Percentiles rank a stretch among this genome's conserved stretches.
Evolutionary conservation across 1,140 invertebrate species (phyloP).

Genomic region (Bombus sylvicola): DNA sequence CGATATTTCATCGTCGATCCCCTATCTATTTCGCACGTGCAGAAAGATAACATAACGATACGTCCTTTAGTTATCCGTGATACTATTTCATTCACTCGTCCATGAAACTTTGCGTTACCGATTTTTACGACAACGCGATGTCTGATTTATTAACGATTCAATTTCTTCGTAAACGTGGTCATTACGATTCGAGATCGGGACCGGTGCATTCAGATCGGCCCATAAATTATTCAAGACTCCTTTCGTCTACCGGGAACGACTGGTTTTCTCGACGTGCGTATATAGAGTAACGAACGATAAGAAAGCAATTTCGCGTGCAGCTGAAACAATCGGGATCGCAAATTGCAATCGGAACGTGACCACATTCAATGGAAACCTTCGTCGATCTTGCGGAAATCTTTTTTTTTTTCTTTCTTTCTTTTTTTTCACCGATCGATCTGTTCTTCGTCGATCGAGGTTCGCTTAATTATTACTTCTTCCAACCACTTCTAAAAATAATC

Average conservation of each 20-base stretch:
- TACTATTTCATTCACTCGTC: background rate
- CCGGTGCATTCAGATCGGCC: background rate
- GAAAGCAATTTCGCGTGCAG: slow-evolving; percentile 23
- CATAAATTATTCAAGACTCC: slow-evolving; percentile 17
- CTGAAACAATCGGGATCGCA: slow-evolving; percentile 25
- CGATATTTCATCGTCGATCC: background rate
- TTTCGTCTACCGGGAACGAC: background rate
- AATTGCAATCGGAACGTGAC: slow-evolving; percentile 26
- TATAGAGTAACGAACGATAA: slow-evolving; percentile 8
- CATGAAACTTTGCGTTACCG: background rate
- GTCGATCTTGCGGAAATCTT: background rate
- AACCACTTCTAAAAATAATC: slow-evolving; percentile 62
- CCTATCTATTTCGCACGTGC: background rate
- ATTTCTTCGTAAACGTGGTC: slow-evolving; percentile 2
- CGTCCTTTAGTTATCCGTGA: no score
- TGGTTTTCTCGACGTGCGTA: background rate
- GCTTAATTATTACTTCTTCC: slow-evolving; percentile 57
- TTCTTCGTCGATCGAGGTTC: background rate
- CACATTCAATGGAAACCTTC: background rate
- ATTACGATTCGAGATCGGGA: slow-evolving; percentile 1
- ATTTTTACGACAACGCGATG: background rate
- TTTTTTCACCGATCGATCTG: background rate
- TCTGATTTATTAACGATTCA: slow-evolving; percentile 20
- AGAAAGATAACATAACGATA: background rate
- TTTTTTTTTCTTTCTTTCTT: no score